A percentile compares a stretch with the other conserved stretches of the same genome.
Evolutionary conservation across 2,888 invertebrate species (phyloP).

Genomic region (Caenorhabditis wallacei): DNA sequence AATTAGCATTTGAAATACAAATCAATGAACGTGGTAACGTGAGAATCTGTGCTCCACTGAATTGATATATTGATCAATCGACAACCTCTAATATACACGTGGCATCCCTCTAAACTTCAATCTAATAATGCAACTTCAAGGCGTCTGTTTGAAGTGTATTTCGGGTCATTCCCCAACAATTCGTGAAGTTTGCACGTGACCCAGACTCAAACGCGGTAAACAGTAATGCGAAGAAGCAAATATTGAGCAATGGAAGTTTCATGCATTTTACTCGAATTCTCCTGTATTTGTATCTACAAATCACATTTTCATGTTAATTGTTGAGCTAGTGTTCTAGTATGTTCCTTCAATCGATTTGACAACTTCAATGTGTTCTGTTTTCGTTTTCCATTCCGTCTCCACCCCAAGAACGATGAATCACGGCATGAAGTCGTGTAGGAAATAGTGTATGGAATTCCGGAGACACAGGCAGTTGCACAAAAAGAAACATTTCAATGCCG

Average conservation of each 20-base stretch:
- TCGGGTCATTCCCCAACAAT: conserved; percentile 40
- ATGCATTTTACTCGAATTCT: conserved; percentile 39
- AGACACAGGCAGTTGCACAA: conserved; percentile 42
- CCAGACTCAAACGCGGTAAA: conserved; percentile 49
- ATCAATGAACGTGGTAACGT: not conserved
- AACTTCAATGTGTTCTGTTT: conserved; percentile 29
- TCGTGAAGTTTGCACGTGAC: conserved; percentile 57
- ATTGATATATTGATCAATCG: not conserved
- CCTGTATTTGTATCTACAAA: conserved; percentile 26
- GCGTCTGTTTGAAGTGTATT: conserved; percentile 57
- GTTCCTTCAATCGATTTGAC: not conserved
- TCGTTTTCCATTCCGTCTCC: not conserved
- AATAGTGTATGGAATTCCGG: conserved; percentile 14
- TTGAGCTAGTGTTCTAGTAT: not conserved
- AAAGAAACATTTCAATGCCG: conserved; percentile 54
- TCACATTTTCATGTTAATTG: conserved; percentile 6
- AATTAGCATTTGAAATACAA: not conserved
- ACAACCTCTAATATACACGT: not conserved
- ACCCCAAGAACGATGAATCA: conserved; percentile 40
- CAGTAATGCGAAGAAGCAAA: conserved; percentile 58
- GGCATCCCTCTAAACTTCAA: not conserved
- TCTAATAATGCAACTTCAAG: conserved; percentile 3
- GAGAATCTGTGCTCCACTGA: not conserved
- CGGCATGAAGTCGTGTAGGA: conserved; percentile 14
- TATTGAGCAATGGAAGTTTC: conserved; percentile 52